phyloP scores from a whole-genome alignment of 2,888 invertebrate species.

The Drosophila vallismaia region DNA sequence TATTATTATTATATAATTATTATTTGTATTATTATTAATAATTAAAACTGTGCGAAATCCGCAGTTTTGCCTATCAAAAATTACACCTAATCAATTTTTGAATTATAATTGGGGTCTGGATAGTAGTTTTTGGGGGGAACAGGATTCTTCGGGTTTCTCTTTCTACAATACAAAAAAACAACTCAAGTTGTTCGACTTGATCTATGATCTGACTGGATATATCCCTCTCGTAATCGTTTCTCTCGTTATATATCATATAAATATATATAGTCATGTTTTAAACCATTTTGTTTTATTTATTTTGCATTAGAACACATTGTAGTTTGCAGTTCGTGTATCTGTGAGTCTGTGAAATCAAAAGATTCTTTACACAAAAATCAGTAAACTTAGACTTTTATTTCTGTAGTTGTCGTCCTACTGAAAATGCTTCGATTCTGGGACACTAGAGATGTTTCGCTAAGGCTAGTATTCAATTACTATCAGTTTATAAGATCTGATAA shows the following conservation, averaged over 20 bases:
- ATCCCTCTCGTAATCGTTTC: conserved; percentile 9
- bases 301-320: conserved; percentile 64
- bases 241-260: background rate
- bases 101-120: conserved; percentile 25
- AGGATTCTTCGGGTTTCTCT: conserved; percentile 7
- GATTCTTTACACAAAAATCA: conserved; percentile 33
- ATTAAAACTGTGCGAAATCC: conserved; percentile 64
- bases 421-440: conserved; percentile 33
- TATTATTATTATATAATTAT: conserved; percentile 34
- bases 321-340: conserved; percentile 62
- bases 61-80: conserved; percentile 65
- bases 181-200: conserved; percentile 51
- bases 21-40: conserved; percentile 32
- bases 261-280: conserved; percentile 61
- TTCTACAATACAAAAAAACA: conserved; percentile 54
- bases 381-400: conserved; percentile 37
- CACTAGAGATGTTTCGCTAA: conserved; percentile 17
- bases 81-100: conserved; percentile 51
- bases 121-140: conserved; percentile 2
- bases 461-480: conserved; percentile 24
- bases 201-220: conserved; percentile 57
- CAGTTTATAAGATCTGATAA: conserved; percentile 10
- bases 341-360: conserved; percentile 18
- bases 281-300: conserved; percentile 53
- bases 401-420: conserved; percentile 19